phyloP scores from a whole-genome alignment of 2,888 invertebrate genomes.

The Lasioglossum morio region DNA sequence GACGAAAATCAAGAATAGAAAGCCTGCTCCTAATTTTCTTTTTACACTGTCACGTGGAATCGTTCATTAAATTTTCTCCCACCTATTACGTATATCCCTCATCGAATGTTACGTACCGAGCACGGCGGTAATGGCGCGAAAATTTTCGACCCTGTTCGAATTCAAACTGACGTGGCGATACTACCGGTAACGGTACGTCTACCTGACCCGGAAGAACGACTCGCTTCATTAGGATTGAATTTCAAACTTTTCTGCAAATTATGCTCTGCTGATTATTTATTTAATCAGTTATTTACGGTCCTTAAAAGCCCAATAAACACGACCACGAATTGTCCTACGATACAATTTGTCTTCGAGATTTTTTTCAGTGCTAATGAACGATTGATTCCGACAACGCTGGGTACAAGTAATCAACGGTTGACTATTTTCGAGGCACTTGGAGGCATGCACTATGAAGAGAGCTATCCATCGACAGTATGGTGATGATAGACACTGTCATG shows the following conservation, averaged over 20 bases:
- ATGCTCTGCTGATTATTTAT: neutral
- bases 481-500: slow-evolving; percentile 97
- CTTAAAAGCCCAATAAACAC: too few relatives aligned
- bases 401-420: neutral
- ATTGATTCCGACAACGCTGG: neutral
- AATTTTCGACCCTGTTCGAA: neutral
- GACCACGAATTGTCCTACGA: neutral
- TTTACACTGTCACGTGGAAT: neutral
- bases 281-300: neutral
- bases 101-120: neutral
- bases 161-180: neutral
- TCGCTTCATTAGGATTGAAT: neutral
- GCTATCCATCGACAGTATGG: slow-evolving; percentile 99
- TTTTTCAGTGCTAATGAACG: neutral
- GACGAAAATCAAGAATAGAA: neutral
- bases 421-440: neutral
- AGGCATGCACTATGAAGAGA: slow-evolving; percentile 92
- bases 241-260: neutral
- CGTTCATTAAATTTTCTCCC: neutral
- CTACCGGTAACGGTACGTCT: neutral
- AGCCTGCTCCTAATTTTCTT: neutral
- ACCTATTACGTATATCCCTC: neutral
- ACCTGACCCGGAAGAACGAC: neutral
- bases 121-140: neutral
- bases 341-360: neutral